A percentile compares a stretch with the other conserved stretches of the same genome.
phyloP scores from a whole-genome alignment of 2,797 vertebrate species.

The Aulostomus chinensis region DNA sequence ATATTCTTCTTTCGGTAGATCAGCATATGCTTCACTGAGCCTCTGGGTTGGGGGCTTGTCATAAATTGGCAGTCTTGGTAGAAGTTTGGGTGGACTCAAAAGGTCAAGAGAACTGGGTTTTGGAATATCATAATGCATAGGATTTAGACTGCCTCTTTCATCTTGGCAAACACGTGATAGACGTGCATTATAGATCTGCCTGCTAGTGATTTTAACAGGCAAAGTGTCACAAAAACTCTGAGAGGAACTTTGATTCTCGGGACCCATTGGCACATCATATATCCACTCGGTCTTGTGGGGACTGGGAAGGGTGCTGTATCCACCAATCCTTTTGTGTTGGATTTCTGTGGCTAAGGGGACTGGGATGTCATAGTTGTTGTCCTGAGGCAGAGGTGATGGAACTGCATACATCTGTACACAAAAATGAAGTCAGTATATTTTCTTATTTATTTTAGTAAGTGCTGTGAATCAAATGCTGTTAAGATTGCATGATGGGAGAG shows the following conservation, averaged over 20 bases:
- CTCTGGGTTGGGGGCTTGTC: constrained; percentile 43
- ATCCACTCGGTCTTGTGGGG: constrained; percentile 86
- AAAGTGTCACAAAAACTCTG: constrained; percentile 34
- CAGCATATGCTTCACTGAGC: constrained; percentile 28
- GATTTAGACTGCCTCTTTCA: constrained; percentile 1
- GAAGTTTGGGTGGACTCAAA: constrained; percentile 27
- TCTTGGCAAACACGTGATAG: constrained; percentile 27
- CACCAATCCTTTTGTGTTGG: constrained; percentile 42
- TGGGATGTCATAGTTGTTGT: constrained; percentile 74
- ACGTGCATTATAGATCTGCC: constrained; percentile 55
- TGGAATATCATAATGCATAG: constrained; percentile 73
- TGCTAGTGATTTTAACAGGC: constrained; percentile 36
- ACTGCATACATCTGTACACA: constrained; percentile 78
- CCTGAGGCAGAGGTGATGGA: constrained; percentile 72
- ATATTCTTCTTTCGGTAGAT: constrained; percentile 42
- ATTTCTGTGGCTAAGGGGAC: constrained; percentile 47
- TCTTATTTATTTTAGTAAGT: no score
- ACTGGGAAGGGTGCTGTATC: constrained; percentile 80
- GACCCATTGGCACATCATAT: constrained; percentile 84
- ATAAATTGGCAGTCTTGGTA: constrained; percentile 34
- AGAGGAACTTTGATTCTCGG: constrained; percentile 67
- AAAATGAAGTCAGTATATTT: background rate
- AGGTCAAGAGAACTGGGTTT: constrained; percentile 48
- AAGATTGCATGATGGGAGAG: no score
- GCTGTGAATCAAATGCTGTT: no score